Percentiles rank a stretch among this genome's conserved stretches.
Evolutionary conservation across 2,113 vertebrate genomes (phyloP).

Genomic region (Isichthys henryi): DNA sequence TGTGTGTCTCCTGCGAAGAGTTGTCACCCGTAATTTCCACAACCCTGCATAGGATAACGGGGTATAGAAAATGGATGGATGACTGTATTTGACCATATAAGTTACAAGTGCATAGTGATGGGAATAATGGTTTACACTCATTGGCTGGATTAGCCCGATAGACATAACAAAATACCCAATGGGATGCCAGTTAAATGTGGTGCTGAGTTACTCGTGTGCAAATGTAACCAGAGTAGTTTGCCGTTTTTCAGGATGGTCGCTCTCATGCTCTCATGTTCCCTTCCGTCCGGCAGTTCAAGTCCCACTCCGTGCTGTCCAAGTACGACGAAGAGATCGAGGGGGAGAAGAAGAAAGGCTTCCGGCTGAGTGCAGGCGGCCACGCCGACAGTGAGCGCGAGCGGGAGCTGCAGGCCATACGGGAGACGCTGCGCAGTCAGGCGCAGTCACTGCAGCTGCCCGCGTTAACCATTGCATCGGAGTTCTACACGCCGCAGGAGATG

Average conservation of each 20-base stretch:
- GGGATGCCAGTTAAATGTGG: no score
- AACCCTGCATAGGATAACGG: background rate
- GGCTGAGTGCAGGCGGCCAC: conserved; percentile 60
- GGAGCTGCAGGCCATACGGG: conserved; percentile 72
- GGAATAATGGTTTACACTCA: background rate
- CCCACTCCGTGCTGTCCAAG: conserved; percentile 69
- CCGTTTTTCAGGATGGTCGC: background rate
- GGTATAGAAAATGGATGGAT: background rate
- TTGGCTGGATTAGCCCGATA: background rate
- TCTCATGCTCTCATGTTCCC: background rate
- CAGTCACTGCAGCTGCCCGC: conserved; percentile 66
- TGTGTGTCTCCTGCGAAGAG: no score
- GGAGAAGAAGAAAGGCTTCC: conserved; percentile 77
- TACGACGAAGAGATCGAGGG: conserved; percentile 86
- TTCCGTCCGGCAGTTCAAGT: conserved; percentile 52
- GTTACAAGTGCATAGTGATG: background rate
- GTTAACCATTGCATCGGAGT: conserved; percentile 70
- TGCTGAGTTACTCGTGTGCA: background rate
- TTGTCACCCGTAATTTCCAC: background rate
- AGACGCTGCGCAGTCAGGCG: conserved; percentile 65
- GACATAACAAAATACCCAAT: background rate
- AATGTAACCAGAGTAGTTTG: background rate
- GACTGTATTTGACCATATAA: background rate
- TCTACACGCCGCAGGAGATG: conserved; percentile 78
- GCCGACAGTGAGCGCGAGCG: conserved; percentile 69